Evolutionary conservation across 2,888 invertebrate genomes (phyloP).

Genomic region (Onchidella celtica): DNA sequence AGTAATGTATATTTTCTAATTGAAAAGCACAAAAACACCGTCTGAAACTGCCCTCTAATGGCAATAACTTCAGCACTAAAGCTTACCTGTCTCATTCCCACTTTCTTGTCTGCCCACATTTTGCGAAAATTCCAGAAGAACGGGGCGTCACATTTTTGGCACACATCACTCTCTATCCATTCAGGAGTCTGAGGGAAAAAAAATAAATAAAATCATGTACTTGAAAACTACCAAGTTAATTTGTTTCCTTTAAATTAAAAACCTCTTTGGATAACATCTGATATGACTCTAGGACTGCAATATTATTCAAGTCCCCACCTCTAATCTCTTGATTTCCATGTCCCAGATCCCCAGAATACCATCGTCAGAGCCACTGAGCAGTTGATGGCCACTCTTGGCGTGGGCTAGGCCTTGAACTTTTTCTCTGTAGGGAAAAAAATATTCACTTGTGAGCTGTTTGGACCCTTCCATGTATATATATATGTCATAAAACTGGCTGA

Average conservation of each 20-base stretch:
- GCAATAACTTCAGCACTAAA: too few relatives aligned
- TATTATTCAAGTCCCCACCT: too few relatives aligned
- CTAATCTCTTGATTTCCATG: conserved; percentile 93
- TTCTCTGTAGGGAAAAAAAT: conserved; percentile 85
- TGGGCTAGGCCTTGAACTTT: conserved; percentile 95
- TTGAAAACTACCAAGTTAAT: too few relatives aligned
- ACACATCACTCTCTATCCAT: conserved; percentile 96
- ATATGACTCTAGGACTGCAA: too few relatives aligned
- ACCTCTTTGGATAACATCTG: too few relatives aligned
- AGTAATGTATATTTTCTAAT: too few relatives aligned
- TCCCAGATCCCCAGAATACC: conserved; percentile 96
- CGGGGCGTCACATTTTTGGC: conserved; percentile 95
- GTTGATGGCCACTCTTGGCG: conserved; percentile 88
- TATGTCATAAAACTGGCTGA: too few relatives aligned
- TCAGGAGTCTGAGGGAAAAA: conserved; percentile 88
- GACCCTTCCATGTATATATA: too few relatives aligned
- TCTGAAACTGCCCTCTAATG: too few relatives aligned
- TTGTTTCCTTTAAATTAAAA: too few relatives aligned
- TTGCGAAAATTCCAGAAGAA: conserved; percentile 99
- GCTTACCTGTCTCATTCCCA: conserved; percentile 87
- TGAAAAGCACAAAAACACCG: too few relatives aligned
- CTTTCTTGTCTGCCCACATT: conserved; percentile 98
- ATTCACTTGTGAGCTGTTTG: too few relatives aligned
- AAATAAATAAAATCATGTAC: neutral
- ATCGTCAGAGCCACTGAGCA: conserved; percentile 97